phyloP scores from a whole-genome alignment of 2,888 invertebrate species.

The Chromoteleia sp. region DNA sequence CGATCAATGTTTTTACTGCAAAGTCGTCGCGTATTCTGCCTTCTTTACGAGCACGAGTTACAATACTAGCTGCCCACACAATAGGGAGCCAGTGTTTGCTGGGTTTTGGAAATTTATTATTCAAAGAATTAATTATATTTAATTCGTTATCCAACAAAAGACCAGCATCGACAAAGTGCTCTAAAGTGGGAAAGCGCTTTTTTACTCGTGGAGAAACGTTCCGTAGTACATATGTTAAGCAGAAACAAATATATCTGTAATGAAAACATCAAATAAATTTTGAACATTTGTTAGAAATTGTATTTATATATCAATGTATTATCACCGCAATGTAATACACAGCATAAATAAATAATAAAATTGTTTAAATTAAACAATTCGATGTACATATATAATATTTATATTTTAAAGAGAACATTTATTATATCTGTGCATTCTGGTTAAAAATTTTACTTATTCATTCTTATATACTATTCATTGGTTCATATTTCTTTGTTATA shows the following conservation, averaged over 20 bases:
- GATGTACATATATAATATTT: not conserved
- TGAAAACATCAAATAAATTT: not conserved
- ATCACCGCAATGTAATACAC: no score
- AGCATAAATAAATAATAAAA: no score
- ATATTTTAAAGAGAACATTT: not conserved
- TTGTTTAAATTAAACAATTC: not conserved
- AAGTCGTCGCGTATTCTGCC: slow-evolving; percentile 96
- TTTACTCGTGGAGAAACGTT: slow-evolving; percentile 95
- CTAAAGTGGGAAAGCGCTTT: slow-evolving; percentile 90
- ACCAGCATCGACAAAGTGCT: slow-evolving; percentile 93
- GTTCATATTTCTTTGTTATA: slow-evolving; percentile 17
- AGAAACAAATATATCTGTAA: slow-evolving; percentile 88
- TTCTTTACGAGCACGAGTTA: slow-evolving; percentile 95
- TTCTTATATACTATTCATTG: not conserved
- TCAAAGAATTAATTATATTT: slow-evolving; percentile 91
- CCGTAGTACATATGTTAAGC: slow-evolving; percentile 94
- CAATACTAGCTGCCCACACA: slow-evolving; percentile 96
- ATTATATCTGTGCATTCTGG: no score
- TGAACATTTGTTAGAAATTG: slow-evolving; percentile 1
- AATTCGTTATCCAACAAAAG: slow-evolving; percentile 93
- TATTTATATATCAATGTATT: not conserved
- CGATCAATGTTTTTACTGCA: slow-evolving; percentile 94
- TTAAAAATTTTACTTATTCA: not conserved
- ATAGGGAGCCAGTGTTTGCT: slow-evolving; percentile 96
- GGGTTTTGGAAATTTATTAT: slow-evolving; percentile 92